A percentile compares a stretch with the other conserved stretches of the same genome.
These are phyloP conservation scores for Pangasius djambal DNA, from an alignment of 2,797 vertebrate genomes.

Conservation along the genomic window DNA sequence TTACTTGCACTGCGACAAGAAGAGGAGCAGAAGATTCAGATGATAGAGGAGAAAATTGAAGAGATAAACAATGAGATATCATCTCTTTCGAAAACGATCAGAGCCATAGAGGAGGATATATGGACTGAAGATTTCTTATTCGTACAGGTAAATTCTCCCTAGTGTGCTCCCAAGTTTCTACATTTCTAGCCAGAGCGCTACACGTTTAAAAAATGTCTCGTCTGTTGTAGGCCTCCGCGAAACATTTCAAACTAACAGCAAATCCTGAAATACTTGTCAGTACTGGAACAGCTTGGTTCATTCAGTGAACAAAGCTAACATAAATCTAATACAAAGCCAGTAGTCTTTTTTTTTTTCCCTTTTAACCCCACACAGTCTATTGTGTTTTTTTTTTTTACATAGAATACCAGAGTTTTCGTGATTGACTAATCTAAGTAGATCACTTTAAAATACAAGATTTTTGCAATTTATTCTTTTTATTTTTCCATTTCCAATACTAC, in stretches of 20 bases:
- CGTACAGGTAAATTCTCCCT: neutral
- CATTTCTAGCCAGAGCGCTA: neutral
- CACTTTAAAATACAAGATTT: neutral
- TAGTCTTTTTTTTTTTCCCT: neutral
- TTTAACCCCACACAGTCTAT: neutral
- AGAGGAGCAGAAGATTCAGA: constrained; percentile 17
- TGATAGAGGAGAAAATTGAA: constrained; percentile 2
- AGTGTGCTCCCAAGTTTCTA: neutral
- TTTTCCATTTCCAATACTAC: neutral
- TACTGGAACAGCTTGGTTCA: neutral
- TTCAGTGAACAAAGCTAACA: neutral
- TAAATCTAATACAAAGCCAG: neutral
- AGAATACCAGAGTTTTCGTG: neutral
- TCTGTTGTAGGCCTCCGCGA: neutral
- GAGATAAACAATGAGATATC: neutral
- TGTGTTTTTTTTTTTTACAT: neutral
- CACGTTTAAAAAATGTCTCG: neutral
- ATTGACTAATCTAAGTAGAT: neutral
- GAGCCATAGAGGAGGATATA: constrained; percentile 8
- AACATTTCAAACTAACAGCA: neutral
- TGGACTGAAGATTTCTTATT: constrained; percentile 19
- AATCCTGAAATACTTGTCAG: neutral
- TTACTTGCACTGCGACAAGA: constrained; percentile 12
- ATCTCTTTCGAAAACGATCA: neutral
- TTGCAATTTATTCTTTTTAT: neutral